phyloP scores from a whole-genome alignment of 2,113 vertebrate genomes.

The Entelurus aequoreus region DNA sequence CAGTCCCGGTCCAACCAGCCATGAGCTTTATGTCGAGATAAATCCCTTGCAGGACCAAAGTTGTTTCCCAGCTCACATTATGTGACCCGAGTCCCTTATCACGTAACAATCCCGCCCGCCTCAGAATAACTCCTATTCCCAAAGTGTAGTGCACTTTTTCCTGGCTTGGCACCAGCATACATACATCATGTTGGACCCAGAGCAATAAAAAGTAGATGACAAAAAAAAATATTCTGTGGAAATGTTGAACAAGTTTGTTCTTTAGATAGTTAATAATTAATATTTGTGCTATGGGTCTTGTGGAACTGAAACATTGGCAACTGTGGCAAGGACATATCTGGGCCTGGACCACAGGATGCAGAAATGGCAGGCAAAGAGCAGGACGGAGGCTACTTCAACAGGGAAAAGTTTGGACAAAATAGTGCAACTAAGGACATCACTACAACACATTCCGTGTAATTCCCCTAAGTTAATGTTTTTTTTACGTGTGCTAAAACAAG shows the following conservation, averaged over 20 bases:
- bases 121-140: conserved; percentile 18
- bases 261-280: background rate
- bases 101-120: conserved; percentile 14
- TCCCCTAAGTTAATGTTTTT: no score
- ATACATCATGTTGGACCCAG: background rate
- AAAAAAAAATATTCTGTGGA: background rate
- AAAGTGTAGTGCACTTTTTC: conserved; percentile 11
- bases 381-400: no score
- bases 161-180: background rate
- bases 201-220: background rate
- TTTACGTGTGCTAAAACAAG: no score
- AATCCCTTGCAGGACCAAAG: conserved; percentile 7
- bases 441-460: no score
- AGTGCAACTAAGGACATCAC: no score
- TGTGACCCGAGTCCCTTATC: conserved; percentile 23
- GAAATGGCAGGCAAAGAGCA: no score
- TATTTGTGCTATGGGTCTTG: no score
- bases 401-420: no score
- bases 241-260: background rate
- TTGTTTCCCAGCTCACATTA: conserved; percentile 33
- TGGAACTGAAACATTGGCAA: no score
- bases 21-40: conserved; percentile 22
- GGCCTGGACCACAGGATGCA: no score
- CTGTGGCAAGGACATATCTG: no score
- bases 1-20: conserved; percentile 32